phyloP scores from a whole-genome alignment of 1,140 invertebrate species.

The Caenorhabditis brenneri region DNA sequence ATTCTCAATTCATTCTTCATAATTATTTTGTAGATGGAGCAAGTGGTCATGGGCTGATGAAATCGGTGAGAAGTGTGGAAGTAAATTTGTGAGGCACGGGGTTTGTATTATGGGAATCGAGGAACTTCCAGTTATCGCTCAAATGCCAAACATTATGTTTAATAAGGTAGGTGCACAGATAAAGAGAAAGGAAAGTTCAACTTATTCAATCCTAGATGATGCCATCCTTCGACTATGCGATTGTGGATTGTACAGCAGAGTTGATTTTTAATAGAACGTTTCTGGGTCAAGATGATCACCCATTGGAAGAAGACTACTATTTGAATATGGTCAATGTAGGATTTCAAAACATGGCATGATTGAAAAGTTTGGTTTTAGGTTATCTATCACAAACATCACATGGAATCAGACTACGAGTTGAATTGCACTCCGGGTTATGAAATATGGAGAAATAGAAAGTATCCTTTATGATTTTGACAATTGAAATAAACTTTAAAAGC shows the following conservation, averaged over 20 bases:
- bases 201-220: neutral
- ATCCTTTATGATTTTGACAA: conserved; percentile 1
- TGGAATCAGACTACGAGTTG: conserved; percentile 1
- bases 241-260: neutral
- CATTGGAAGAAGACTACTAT: conserved; percentile 23
- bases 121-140: neutral
- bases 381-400: neutral
- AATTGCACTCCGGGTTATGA: conserved; percentile 25
- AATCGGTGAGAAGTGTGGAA: neutral
- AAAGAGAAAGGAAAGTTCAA: neutral
- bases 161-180: neutral
- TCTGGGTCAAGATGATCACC: conserved; percentile 5
- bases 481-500: neutral
- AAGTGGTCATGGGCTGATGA: conserved; percentile 21
- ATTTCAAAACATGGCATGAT: neutral
- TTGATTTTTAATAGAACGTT: conserved; percentile 4
- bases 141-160: conserved; percentile 30
- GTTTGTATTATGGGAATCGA: conserved; percentile 37
- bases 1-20: neutral
- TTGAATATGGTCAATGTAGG: neutral
- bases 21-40: neutral
- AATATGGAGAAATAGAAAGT: conserved; percentile 6
- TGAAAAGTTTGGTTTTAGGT: neutral
- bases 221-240: neutral
- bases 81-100: neutral